phyloP scores from a whole-genome alignment of 2,113 vertebrate genomes.

The Sceloporus tristichus region DNA sequence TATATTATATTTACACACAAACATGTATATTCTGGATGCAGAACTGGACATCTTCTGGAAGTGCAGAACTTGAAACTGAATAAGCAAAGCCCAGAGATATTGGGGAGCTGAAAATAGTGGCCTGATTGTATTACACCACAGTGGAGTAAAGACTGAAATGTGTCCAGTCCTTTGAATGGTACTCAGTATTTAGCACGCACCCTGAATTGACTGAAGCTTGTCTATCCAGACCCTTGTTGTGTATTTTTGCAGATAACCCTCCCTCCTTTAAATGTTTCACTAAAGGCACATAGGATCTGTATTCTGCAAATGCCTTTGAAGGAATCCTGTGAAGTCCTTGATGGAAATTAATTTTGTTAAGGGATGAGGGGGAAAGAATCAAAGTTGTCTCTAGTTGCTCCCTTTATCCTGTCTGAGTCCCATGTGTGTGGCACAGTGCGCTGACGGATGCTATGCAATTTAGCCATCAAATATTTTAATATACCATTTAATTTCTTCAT shows the following conservation, averaged over 20 bases:
- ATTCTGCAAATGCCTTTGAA: background rate
- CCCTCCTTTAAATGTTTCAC: background rate
- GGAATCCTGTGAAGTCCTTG: background rate
- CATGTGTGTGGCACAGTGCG: background rate
- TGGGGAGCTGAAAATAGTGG: background rate
- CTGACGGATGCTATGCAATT: background rate
- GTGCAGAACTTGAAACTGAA: background rate
- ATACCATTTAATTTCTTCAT: constrained; percentile 14
- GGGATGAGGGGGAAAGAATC: background rate
- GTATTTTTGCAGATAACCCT: background rate
- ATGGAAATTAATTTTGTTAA: background rate
- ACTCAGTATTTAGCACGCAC: background rate
- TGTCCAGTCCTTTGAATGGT: background rate
- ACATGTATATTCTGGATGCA: too few relatives aligned
- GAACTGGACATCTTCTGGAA: too few relatives aligned
- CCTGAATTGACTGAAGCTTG: background rate
- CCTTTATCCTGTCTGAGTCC: background rate
- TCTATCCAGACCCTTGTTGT: background rate
- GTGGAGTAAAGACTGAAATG: too few relatives aligned
- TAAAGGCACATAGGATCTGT: background rate
- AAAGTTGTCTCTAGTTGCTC: background rate
- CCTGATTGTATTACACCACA: background rate
- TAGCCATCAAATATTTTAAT: constrained; percentile 1
- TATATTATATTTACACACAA: too few relatives aligned
- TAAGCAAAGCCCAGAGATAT: background rate